A percentile compares a stretch with the other conserved stretches of the same genome.
Evolutionary conservation across 1,140 invertebrate species (phyloP).

Genomic region (Nautilus pompilius): DNA sequence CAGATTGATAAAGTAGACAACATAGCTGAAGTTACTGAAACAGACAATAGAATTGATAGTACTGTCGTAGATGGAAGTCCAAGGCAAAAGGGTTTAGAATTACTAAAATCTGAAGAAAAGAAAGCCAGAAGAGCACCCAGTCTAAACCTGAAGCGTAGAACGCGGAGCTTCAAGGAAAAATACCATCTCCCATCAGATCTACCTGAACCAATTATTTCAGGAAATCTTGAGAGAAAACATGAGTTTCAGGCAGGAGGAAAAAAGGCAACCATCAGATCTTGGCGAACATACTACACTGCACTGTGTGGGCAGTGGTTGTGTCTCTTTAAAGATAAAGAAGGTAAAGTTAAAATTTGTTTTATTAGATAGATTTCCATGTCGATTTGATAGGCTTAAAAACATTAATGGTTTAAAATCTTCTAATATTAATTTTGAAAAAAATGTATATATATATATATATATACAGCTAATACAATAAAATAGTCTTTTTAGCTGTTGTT

Average conservation of each 20-base stretch:
- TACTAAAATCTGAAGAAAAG: conserved; percentile 39
- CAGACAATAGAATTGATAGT: too few relatives aligned
- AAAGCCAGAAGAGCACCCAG: conserved; percentile 77
- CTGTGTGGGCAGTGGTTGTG: conserved; percentile 93
- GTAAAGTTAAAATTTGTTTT: too few relatives aligned
- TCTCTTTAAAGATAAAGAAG: conserved; percentile 95
- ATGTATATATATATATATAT: too few relatives aligned
- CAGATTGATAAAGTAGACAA: background rate
- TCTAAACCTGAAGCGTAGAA: conserved; percentile 83
- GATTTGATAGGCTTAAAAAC: too few relatives aligned
- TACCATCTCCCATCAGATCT: conserved; percentile 62
- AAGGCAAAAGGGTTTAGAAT: conserved; percentile 32
- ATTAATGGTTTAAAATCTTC: too few relatives aligned
- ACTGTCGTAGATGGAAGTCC: too few relatives aligned
- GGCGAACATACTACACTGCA: conserved; percentile 94
- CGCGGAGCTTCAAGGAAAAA: conserved; percentile 73
- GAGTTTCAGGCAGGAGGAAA: conserved; percentile 90
- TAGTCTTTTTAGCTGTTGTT: too few relatives aligned
- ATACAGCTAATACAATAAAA: too few relatives aligned
- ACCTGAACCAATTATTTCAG: conserved; percentile 88
- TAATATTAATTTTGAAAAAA: too few relatives aligned
- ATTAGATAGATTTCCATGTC: too few relatives aligned
- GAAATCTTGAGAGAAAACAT: conserved; percentile 90
- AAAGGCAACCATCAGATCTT: conserved; percentile 88
- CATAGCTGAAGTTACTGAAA: too few relatives aligned